These are phyloP conservation scores for Misgurnus mizolepis DNA, from an alignment of 2,113 vertebrate species.

Conservation along the genomic window DNA sequence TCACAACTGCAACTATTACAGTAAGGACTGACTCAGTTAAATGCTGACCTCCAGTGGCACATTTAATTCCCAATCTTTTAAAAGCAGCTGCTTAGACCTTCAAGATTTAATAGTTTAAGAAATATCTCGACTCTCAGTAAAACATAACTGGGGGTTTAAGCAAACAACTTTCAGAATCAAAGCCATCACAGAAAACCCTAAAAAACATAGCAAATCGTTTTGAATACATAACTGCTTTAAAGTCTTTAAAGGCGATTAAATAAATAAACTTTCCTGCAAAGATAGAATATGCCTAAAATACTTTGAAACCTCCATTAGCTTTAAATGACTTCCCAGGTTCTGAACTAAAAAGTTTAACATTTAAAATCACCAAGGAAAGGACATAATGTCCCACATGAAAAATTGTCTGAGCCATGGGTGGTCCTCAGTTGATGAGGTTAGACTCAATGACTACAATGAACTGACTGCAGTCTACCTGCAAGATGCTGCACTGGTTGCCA, in stretches of 20 bases:
- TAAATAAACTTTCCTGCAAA: too few species aligned
- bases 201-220: background rate
- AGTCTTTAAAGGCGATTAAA: too few species aligned
- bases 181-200: too few species aligned
- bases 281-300: too few species aligned
- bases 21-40: conserved; percentile 35
- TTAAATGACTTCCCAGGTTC: background rate
- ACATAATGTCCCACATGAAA: background rate
- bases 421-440: background rate
- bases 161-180: background rate
- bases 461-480: background rate
- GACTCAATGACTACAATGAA: background rate
- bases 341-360: conserved; percentile 29
- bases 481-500: conserved; percentile 1
- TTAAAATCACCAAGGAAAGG: conserved; percentile 7
- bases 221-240: too few species aligned
- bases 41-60: conserved; percentile 76
- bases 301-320: too few species aligned
- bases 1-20: background rate
- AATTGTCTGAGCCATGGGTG: background rate
- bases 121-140: background rate
- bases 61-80: conserved; percentile 39
- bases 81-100: conserved; percentile 3
- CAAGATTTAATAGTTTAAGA: background rate
- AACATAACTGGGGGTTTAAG: background rate